Evolutionary conservation across 2,888 invertebrate genomes (phyloP).

Genomic region (Cephus spinipes): DNA sequence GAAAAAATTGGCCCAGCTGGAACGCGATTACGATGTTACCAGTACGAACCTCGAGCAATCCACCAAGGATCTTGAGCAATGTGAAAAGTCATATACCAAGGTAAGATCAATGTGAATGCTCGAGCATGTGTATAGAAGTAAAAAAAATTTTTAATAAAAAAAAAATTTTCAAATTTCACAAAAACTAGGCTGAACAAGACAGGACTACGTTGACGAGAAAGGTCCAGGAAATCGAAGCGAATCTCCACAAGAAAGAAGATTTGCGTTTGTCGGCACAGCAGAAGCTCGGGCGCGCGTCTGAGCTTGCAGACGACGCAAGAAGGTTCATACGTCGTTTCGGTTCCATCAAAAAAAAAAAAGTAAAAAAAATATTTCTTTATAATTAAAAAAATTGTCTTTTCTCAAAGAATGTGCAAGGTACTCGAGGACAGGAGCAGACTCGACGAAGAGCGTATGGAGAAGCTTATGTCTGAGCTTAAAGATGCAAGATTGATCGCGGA

Average conservation of each 20-base stretch:
- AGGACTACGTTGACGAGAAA: slow-evolving; percentile 74
- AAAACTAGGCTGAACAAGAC: slow-evolving; percentile 73
- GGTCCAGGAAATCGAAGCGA: slow-evolving; percentile 77
- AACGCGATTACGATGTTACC: slow-evolving; percentile 88
- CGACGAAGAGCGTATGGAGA: slow-evolving; percentile 76
- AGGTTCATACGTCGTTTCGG: slow-evolving; percentile 67
- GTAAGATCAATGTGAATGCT: slow-evolving; percentile 67
- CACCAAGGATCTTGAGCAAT: slow-evolving; percentile 93
- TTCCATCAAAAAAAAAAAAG: background rate
- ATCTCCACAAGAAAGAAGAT: slow-evolving; percentile 76
- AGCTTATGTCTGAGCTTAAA: slow-evolving; percentile 75
- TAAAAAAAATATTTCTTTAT: too few species aligned
- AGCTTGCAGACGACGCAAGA: slow-evolving; percentile 79
- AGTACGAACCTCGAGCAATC: slow-evolving; percentile 91
- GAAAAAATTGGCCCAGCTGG: slow-evolving; percentile 94
- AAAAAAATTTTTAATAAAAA: background rate
- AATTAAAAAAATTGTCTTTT: too few species aligned
- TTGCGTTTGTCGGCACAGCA: slow-evolving; percentile 72
- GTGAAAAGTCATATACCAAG: slow-evolving; percentile 88
- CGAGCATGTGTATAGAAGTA: background rate
- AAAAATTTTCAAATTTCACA: background rate
- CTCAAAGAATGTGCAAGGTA: slow-evolving; percentile 71
- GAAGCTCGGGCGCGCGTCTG: slow-evolving; percentile 77
- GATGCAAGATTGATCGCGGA: slow-evolving; percentile 78
- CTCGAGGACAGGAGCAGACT: slow-evolving; percentile 75